These are phyloP conservation scores for Oncopeltus fasciatus DNA, from an alignment of 1,140 invertebrate species.

Conservation along the genomic window DNA sequence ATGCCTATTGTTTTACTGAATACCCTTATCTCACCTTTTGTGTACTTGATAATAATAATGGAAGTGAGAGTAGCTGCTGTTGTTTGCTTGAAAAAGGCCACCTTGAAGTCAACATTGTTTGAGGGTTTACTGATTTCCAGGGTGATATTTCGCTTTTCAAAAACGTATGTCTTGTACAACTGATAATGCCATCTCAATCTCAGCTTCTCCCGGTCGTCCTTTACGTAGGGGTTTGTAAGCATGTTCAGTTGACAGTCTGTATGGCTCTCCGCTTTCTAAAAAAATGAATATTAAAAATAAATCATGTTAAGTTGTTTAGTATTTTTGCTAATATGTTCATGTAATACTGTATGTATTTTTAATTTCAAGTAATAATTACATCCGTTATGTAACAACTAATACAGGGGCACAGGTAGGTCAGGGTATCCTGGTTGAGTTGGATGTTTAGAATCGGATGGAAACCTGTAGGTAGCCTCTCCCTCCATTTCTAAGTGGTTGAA, in stretches of 20 bases:
- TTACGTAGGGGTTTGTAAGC: conserved; percentile 31
- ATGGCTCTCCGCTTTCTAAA: conserved; percentile 37
- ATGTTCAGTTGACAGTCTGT: conserved; percentile 37
- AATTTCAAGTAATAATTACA: too few relatives aligned
- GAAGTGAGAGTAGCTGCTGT: conserved; percentile 28
- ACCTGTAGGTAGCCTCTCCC: too few relatives aligned
- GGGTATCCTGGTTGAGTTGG: too few relatives aligned
- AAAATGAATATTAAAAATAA: too few relatives aligned
- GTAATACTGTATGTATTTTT: too few relatives aligned
- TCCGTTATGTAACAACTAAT: too few relatives aligned
- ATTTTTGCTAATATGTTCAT: too few relatives aligned
- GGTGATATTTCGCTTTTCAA: conserved; percentile 30
- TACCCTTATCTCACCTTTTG: conserved; percentile 30
- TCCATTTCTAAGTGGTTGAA: too few relatives aligned
- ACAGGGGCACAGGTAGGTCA: too few relatives aligned
- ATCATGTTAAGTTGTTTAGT: too few relatives aligned
- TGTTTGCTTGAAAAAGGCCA: conserved; percentile 30
- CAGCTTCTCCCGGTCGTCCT: conserved; percentile 39
- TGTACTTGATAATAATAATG: conserved; percentile 32
- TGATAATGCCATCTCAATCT: conserved; percentile 38
- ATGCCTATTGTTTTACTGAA: too few relatives aligned
- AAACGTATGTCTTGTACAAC: conserved; percentile 34
- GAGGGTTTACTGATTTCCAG: conserved; percentile 34
- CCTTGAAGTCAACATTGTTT: conserved; percentile 35
- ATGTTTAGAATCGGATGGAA: too few relatives aligned